Evolutionary conservation across 1,140 invertebrate genomes (phyloP).

Genomic region (Drosophila asahinai): DNA sequence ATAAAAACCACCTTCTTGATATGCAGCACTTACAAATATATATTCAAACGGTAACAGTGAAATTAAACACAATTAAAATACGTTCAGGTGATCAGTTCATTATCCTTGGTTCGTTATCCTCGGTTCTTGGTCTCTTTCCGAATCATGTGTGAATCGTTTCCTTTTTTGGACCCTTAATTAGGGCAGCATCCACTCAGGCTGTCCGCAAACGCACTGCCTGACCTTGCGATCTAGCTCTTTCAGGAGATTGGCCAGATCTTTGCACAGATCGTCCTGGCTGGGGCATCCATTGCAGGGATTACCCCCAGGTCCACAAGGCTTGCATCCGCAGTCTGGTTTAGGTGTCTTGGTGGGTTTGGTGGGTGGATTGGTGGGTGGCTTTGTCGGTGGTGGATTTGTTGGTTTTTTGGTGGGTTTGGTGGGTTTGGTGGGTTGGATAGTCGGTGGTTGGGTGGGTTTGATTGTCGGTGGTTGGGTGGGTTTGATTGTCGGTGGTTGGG

Average conservation of each 20-base stretch:
- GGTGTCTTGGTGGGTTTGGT: too few species aligned
- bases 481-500: not conserved
- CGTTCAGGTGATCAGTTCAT: conserved; percentile 11
- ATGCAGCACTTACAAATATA: conserved; percentile 5
- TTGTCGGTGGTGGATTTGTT: too few species aligned
- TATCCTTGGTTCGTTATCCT: not conserved
- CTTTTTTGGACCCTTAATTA: not conserved
- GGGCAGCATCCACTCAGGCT: not conserved
- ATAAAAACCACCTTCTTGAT: not conserved
- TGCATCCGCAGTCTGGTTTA: conserved; percentile 6
- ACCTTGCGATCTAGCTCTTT: conserved; percentile 1
- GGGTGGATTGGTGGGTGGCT: not conserved
- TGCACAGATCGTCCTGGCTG: not conserved
- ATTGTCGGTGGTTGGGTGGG: not conserved
- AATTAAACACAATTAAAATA: conserved; percentile 5
- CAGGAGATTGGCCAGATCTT: not conserved
- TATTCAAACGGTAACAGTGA: conserved; percentile 26
- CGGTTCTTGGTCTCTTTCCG: not conserved
- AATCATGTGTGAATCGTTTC: not conserved
- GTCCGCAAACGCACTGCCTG: conserved; percentile 44
- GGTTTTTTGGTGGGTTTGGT: not conserved
- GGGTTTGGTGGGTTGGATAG: not conserved
- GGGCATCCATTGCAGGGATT: conserved; percentile 20
- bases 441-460: not conserved
- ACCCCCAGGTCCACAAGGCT: conserved; percentile 51